Percentiles rank a stretch among this genome's conserved stretches.
Evolutionary conservation across 2,888 invertebrate genomes (phyloP).

Genomic region (Drosophila quinaria): DNA sequence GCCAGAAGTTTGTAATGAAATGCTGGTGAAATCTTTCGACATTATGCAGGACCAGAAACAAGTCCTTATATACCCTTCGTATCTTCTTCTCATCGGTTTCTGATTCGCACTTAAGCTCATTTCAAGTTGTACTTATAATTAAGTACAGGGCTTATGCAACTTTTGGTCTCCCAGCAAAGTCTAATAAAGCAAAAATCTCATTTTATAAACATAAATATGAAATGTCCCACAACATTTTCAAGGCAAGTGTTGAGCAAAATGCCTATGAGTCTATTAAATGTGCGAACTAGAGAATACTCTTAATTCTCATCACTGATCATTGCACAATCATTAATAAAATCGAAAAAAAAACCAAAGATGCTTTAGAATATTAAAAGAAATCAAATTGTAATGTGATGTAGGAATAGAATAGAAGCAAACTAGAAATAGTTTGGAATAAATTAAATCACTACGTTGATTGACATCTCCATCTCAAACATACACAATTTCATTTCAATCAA

Average conservation of each 20-base stretch:
- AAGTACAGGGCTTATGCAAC: constrained; percentile 18
- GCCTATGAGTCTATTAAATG: not conserved
- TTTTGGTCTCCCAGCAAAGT: constrained; percentile 14
- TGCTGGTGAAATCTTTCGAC: constrained; percentile 9
- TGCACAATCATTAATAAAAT: not conserved
- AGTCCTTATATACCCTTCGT: constrained; percentile 2
- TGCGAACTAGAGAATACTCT: not conserved
- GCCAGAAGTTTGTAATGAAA: constrained; percentile 24
- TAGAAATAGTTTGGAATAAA: too few species aligned
- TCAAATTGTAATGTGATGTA: not conserved
- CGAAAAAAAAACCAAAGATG: not conserved
- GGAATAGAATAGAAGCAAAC: not conserved
- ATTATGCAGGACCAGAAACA: not conserved
- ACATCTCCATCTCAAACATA: not conserved
- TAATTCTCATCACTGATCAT: too few species aligned
- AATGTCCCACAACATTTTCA: not conserved
- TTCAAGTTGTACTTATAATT: constrained; percentile 21
- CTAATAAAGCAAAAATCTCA: constrained; percentile 7
- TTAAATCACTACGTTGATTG: not conserved
- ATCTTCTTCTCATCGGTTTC: constrained; percentile 1
- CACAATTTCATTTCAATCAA: too few species aligned
- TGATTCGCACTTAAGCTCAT: constrained; percentile 23
- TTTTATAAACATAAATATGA: not conserved
- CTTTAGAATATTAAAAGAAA: not conserved
- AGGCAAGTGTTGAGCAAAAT: not conserved